Evolutionary conservation across 2,113 vertebrate species (phyloP), one percentile per base, ranked within the genome.

Genomic region (Ciconia stormi): DNA sequence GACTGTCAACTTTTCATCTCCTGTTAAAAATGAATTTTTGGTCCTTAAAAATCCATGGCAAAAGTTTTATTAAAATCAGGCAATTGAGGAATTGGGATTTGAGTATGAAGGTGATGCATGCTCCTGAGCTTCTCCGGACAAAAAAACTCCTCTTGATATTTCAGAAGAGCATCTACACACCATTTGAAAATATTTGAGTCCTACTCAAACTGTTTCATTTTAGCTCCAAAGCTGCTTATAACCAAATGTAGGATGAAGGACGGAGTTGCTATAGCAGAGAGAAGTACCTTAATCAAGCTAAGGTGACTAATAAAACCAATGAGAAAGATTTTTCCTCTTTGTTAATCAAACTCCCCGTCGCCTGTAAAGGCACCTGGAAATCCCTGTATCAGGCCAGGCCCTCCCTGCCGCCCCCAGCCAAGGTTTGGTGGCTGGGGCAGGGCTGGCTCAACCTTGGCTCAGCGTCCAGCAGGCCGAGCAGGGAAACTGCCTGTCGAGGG

Each of bases 401-500:
- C 8, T 69, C 49, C 22, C 36, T 18, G 23, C 16, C 40, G 10
- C 7, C 25, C 10, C 13, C 1, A 1, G 12, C 18, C 12, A 5
- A n/a, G 9, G 8, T 47, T 52, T 40, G 17, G 46, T 9, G 1
- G 2, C 53, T 22, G 8, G 16, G 19, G 7, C 53, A 42, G 25
- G 11, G 5, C 22, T n/a, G 63, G 17, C 16, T 22, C 14, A 9
- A 6, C 36, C 7, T 44, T 21, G 23, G 22, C 38, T 83, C 21
- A 32, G 27, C 0, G 1, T 9, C 19, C 19, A 8, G 38, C 9
- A 3, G 34, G 21, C 27, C 38, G 13, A 55, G 17, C 3, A 0
- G 13, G 13, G 7, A 47, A 72, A 73, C 18, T 1, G 2, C 27
- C 13, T 4, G 34, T 22, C 2, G 0, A 49, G 10, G 7, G 5